Conservation (phyloP, 2,888 invertebrate genomes). For the Nomada goodeniana region DNA sequence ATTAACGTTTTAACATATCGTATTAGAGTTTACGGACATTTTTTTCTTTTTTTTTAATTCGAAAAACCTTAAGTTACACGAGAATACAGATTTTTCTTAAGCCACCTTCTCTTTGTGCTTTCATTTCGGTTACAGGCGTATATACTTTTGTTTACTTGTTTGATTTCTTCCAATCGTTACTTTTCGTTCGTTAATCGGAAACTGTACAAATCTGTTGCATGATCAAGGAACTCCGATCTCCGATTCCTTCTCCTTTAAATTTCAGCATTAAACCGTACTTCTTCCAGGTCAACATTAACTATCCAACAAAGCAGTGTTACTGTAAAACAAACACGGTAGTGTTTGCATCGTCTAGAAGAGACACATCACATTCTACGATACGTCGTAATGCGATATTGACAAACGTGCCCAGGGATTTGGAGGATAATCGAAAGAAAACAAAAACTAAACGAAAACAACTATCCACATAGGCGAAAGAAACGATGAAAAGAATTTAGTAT, state of each 20-base stretch:
- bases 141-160: not conserved
- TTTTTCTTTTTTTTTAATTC: not conserved
- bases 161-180: not conserved
- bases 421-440: conserved; percentile 46
- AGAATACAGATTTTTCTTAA: not conserved
- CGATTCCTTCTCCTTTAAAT: conserved; percentile 26
- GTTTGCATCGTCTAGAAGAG: conserved; percentile 62
- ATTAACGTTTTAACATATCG: conserved; percentile 27
- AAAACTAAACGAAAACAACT: conserved; percentile 19
- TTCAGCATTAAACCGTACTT: conserved; percentile 80
- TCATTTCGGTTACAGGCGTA: not conserved
- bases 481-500: conserved; percentile 46
- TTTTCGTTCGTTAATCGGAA: conserved; percentile 2
- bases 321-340: conserved; percentile 56
- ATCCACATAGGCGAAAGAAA: conserved; percentile 33
- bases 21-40: not conserved
- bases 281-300: conserved; percentile 81
- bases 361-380: conserved; percentile 55
- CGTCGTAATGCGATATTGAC: conserved; percentile 41
- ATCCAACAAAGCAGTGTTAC: conserved; percentile 65
- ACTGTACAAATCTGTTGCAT: conserved; percentile 46
- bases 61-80: not conserved
- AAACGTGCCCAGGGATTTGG: conserved; percentile 65
- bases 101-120: not conserved
- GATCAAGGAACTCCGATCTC: conserved; percentile 32